These are phyloP conservation scores for Amphimallon solstitiale DNA, from an alignment of 2,888 invertebrate genomes.

Conservation along the genomic window DNA sequence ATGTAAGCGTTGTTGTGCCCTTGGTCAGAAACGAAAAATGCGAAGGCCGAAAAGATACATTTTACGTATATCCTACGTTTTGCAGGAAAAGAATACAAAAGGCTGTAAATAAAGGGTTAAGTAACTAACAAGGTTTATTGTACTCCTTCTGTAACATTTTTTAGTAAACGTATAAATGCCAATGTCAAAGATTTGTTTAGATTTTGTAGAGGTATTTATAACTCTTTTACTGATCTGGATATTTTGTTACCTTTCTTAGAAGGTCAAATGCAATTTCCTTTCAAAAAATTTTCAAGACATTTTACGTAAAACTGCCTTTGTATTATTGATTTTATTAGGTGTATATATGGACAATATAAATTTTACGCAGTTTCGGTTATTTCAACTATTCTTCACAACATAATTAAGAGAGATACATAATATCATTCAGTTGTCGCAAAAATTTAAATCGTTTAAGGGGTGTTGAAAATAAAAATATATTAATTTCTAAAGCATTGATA, in stretches of 20 bases:
- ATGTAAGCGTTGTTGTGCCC: background rate
- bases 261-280: background rate
- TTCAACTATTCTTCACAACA: too few relatives aligned
- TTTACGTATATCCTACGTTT: background rate
- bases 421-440: too few relatives aligned
- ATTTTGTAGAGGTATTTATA: background rate
- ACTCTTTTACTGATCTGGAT: background rate
- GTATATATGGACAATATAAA: too few relatives aligned
- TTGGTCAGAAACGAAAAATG: background rate
- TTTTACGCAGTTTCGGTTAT: too few relatives aligned
- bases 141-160: constrained; percentile 11
- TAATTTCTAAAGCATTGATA: too few relatives aligned
- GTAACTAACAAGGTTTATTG: constrained; percentile 20
- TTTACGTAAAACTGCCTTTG: background rate
- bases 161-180: constrained; percentile 22
- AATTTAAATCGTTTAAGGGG: too few relatives aligned
- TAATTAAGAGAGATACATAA: too few relatives aligned
- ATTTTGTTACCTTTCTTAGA: background rate
- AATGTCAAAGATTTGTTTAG: constrained; percentile 8
- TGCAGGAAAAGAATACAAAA: constrained; percentile 15
- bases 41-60: constrained; percentile 15
- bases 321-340: too few relatives aligned
- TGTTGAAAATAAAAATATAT: too few relatives aligned
- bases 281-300: background rate
- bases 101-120: constrained; percentile 36